A percentile compares a stretch with the other conserved stretches of the same genome.
Evolutionary conservation across 2,113 vertebrate genomes (phyloP).

Genomic region (Ellobius talpinus): DNA sequence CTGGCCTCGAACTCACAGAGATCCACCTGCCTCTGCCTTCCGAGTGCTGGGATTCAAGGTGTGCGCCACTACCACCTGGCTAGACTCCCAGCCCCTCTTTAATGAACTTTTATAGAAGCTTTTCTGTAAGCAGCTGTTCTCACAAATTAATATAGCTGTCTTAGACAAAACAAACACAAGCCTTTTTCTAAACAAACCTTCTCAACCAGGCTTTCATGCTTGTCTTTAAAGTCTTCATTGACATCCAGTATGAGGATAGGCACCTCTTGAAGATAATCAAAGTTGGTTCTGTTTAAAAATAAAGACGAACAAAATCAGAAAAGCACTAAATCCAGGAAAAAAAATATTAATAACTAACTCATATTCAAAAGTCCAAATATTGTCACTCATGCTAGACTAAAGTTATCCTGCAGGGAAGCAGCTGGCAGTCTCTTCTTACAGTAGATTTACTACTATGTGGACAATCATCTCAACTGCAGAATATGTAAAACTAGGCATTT

Average conservation of each 20-base stretch:
- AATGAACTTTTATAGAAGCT: background rate
- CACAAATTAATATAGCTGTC: conserved; percentile 41
- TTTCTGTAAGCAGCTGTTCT: conserved; percentile 35
- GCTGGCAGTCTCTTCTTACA: background rate
- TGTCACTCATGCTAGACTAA: conserved; percentile 3
- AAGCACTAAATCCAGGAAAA: conserved; percentile 22
- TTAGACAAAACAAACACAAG: conserved; percentile 32
- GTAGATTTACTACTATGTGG: background rate
- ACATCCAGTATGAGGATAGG: conserved; percentile 94
- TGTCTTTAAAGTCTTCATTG: conserved; percentile 92
- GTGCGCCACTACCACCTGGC: too few species aligned
- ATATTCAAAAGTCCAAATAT: background rate
- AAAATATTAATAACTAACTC: conserved; percentile 47
- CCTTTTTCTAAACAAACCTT: conserved; percentile 89
- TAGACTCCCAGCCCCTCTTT: background rate
- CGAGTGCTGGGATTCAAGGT: too few species aligned
- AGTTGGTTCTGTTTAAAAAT: conserved; percentile 89
- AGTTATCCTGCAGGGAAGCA: background rate
- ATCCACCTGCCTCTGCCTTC: too few species aligned
- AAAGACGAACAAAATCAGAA: conserved; percentile 50
- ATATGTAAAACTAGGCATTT: conserved; percentile 1
- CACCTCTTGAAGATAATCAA: conserved; percentile 92
- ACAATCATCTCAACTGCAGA: conserved; percentile 25
- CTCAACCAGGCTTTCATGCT: conserved; percentile 90
- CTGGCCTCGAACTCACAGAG: too few species aligned